Base-by-base conservation (phyloP, 2,797 vertebrate species). In the Propithecus perrieri region DNA sequence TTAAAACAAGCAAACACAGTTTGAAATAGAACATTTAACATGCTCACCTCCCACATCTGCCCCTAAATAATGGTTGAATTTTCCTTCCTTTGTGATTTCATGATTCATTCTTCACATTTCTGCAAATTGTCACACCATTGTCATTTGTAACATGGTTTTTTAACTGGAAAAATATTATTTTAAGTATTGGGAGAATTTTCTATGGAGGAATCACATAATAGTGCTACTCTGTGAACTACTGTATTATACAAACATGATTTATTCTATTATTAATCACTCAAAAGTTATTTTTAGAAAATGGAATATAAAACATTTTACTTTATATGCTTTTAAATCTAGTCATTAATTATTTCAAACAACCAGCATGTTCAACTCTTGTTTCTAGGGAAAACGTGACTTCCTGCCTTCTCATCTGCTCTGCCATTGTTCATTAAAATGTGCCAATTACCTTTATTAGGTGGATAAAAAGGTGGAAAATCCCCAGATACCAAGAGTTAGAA, bases 111-210 rank as follows among this genome's bases (percentile, higher is more conserved):
- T 17, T 78, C 55, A 17, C 4, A 7, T 90, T 92, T 96, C 76
- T 63, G 67, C 14, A 85, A 75, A 74, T 28, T 53, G 35, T 43
- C 65, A 69, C 12, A 46, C 30, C 35, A 48, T 59, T 90, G 57
- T 74, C 59, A 35, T 57, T n/a, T 69, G 46, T 30, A 57, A 80
- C 7, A 20, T 17, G 80, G 41, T 22, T 80, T 88, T 78, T 75
- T 41, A 95, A 96, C 13, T 74, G 48, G 43, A 86, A 96, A 96
- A 76, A 63, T 55, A 81, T 28, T 41, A 79, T 71, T 85, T 96
- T 14, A 33, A 84, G 53, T 63, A 30, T 41, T 69, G 30, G 38
- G 63, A 55, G 53, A 74, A 67, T 69, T 86, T 84, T 20, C 41
- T 89, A 7, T 30, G 12, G 53, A 57, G 6, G 35, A 84, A 61